Evolutionary conservation across 2,113 vertebrate genomes (phyloP), one percentile per base, ranked within the genome.

Genomic region (Aegithalos caudatus): DNA sequence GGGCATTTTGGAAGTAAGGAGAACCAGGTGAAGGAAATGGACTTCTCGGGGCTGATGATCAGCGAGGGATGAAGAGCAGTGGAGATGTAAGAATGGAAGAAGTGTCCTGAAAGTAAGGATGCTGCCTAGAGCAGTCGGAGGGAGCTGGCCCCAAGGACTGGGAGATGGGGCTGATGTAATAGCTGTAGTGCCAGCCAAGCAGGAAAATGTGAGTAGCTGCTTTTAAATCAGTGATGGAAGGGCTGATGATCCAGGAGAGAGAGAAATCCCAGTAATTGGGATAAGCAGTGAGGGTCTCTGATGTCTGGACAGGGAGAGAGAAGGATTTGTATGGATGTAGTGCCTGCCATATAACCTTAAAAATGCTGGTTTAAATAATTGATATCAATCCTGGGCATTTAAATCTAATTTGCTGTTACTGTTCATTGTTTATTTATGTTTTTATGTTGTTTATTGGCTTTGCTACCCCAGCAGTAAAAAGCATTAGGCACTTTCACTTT

Each of bases 101-200:
- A 51, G 70, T 57, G 73, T 17, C 38, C 38, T 57, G 42, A 8
- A 37, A 67, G 89, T 67, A 3, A 42, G 40, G 91, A 27, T 67
- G 82, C 35, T 53, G 81, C 40, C 67, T 48, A 84, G 77, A 44
- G 67, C 11, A 11, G 38, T 24, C 1, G 0, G 44, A 51, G 70
- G 65, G 48, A 82, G 50, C 62, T 70, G 85, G 89, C 83, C 92
- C 89, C 61, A 2, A 27, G 95, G 69, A 5, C 83, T 67, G n/a
- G 35, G 89, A 94, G 83, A 82, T 66, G 29, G 71, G 92, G 92
- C 91, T 91, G 95, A 93, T 95, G 96, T 93, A 93, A 95, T 69
- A 64, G 62, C 76, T 16, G 38, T 33, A 14, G 50, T 91, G 80
- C 69, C 78, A 70, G 79, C 82, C 85, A 74, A 65, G 89, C 73